Evolutionary conservation across 2,113 vertebrate species (phyloP), one percentile per base, ranked within the genome.

Genomic region (Pedetes capensis): DNA sequence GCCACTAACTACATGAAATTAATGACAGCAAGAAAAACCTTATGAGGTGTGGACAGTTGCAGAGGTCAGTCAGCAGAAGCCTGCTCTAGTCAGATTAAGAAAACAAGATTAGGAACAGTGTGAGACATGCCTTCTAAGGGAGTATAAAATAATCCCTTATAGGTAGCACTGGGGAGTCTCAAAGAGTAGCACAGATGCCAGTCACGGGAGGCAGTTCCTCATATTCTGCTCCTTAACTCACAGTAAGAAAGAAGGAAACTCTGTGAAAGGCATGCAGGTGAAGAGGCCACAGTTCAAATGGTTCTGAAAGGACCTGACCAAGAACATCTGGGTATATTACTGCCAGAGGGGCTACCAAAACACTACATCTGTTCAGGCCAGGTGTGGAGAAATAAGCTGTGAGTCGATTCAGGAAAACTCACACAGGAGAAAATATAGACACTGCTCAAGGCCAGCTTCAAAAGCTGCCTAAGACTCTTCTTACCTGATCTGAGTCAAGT

Each of bases 401-500:
- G 47, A 32, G 71, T 25, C 32, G 39, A 49, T 5, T 23, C 63
- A 81, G 32, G 57, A 86, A 92, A 82, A 42, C 29, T 44, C 76
- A 29, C 6, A 59, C 1, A 16, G 39, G 42, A 74, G 42, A 78
- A 92, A 94, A 75, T 5, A 61, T 0, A 84, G 17, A 68, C 25
- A 13, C 7, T 39, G 25, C 34, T 81, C 63, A 34, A 37, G 49
- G 18, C n/a, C 55, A 57, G 27, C 63, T 78, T 75, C 66, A 34
- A 23, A 93, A 74, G 47, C 81, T 57, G 20, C 27, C 8, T 2
- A 37, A 61, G 69, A 76, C 29, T 42, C 20, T n/a, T 66, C 97
- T 97, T 96, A 99, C 99, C 98, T 99, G 99, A 96, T 99, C 99
- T 0, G 99, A 99, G 98, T 99, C 99, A 44, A 99, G 98, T 0